Evolutionary conservation across 2,113 vertebrate genomes (phyloP).

Genomic region (Carettochelys insculpta): DNA sequence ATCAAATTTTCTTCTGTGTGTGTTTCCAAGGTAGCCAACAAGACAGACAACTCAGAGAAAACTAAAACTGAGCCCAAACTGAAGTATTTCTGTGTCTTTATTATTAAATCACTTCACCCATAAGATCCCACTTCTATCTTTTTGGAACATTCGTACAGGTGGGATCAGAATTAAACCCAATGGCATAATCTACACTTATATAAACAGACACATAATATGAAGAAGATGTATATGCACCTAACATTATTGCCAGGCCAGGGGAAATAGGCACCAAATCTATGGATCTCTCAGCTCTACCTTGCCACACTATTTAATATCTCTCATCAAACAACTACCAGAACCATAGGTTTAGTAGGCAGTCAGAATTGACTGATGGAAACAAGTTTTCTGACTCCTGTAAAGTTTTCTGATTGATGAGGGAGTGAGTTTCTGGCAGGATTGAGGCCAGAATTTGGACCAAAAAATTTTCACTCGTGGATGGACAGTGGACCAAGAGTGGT

Average conservation of each 20-base stretch:
- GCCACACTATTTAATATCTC: neutral
- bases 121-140: neutral
- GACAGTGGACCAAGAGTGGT: neutral
- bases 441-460: accelerated
- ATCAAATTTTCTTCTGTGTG: neutral
- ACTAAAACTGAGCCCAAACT: neutral
- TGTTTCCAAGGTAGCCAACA: neutral
- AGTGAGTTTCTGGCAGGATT: neutral
- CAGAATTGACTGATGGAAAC: accelerated
- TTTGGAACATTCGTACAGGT: neutral
- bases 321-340: neutral
- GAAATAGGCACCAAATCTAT: neutral
- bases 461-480: neutral
- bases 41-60: neutral
- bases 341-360: neutral
- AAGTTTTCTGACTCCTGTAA: neutral
- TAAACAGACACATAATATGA: accelerated
- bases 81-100: neutral
- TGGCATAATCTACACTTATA: neutral
- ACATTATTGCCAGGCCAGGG: accelerated
- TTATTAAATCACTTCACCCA: neutral
- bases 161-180: neutral
- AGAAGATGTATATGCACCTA: accelerated
- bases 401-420: neutral
- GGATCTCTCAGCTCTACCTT: neutral